Conservation (phyloP, 2,797 vertebrate genomes). For the Malurus splendens region DNA sequence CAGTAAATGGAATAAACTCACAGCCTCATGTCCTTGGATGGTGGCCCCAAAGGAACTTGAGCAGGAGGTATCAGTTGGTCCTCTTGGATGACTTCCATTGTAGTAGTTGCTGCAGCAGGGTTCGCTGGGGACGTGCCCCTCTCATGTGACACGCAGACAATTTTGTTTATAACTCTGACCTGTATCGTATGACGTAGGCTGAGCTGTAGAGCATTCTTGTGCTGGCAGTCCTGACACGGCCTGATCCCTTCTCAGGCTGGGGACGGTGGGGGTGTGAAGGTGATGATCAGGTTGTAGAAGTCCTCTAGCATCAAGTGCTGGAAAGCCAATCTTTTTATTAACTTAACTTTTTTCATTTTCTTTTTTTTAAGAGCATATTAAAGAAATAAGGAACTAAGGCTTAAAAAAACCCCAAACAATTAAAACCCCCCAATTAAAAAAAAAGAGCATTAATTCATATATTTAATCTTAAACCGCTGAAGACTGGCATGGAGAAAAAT, state of each 20-base stretch:
- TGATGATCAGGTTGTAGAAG: neutral
- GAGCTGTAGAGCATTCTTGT: neutral
- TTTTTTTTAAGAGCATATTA: neutral
- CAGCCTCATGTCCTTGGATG: constrained; percentile 10
- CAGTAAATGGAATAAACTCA: neutral
- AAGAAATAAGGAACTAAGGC: neutral
- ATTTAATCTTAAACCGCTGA: neutral
- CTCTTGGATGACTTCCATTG: constrained; percentile 50
- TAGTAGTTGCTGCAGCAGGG: constrained; percentile 30
- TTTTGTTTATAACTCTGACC: constrained; percentile 47
- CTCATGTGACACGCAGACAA: constrained; percentile 24
- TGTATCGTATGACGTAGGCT: neutral
- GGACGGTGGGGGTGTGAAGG: neutral
- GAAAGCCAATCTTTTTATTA: neutral
- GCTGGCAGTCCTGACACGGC: neutral
- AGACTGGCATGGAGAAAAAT: neutral
- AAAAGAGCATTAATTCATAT: neutral
- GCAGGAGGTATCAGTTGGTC: constrained; percentile 30
- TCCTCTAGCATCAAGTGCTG: neutral
- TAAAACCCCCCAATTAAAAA: neutral
- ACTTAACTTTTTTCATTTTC: neutral
- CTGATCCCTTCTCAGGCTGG: neutral
- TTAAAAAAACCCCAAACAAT: neutral
- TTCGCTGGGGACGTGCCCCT: neutral
- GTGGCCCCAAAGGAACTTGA: constrained; percentile 31